A percentile compares a stretch with the other conserved stretches of the same genome.
Evolutionary conservation across 2,797 vertebrate species (phyloP).

Genomic region (Hippopotamyrus pictus): DNA sequence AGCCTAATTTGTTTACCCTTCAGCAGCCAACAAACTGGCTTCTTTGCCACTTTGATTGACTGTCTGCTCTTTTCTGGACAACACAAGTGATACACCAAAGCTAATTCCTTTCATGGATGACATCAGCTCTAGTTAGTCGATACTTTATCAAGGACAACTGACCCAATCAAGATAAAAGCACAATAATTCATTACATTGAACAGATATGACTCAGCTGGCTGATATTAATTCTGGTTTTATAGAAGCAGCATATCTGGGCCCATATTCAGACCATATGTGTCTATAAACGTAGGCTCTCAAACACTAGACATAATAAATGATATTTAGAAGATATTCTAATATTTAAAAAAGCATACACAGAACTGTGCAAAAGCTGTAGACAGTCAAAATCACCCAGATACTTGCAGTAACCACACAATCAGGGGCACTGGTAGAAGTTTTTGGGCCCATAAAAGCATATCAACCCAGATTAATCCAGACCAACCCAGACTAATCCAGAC

Average conservation of each 20-base stretch:
- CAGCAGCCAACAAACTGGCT: background rate
- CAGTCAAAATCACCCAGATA: background rate
- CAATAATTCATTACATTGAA: slow-evolving; percentile 30
- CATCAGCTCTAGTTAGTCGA: slow-evolving; percentile 48
- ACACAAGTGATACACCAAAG: background rate
- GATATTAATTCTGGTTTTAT: background rate
- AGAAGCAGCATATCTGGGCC: background rate
- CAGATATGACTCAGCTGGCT: slow-evolving; percentile 12
- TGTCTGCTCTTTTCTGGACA: slow-evolving; percentile 8
- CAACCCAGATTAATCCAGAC: background rate
- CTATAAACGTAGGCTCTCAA: background rate
- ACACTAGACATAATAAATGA: background rate
- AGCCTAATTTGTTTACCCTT: slow-evolving; percentile 22
- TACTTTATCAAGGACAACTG: slow-evolving; percentile 52
- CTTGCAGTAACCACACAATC: background rate
- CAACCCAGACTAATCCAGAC: background rate
- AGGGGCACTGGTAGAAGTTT: background rate
- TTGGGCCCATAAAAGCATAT: background rate
- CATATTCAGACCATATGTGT: background rate
- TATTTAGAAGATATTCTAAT: background rate
- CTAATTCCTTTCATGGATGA: slow-evolving; percentile 40
- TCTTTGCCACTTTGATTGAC: slow-evolving; percentile 35
- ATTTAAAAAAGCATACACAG: background rate
- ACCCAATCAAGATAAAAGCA: slow-evolving; percentile 30
- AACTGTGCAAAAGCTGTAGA: background rate